A percentile compares a stretch with the other conserved stretches of the same genome.
Evolutionary conservation across 2,797 vertebrate species (phyloP).

Genomic region (Danio choprae): DNA sequence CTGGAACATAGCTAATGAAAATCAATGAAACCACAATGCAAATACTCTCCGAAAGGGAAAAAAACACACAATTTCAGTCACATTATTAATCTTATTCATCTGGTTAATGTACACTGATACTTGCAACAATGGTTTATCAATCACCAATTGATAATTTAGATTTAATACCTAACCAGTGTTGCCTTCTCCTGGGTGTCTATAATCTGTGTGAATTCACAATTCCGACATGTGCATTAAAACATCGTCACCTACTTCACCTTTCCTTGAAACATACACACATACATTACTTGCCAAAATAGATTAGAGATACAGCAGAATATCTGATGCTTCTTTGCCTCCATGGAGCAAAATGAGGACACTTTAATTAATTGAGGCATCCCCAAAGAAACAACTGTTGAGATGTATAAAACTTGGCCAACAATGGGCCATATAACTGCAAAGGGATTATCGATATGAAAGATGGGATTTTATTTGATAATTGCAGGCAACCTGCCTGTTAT

Average conservation of each 20-base stretch:
- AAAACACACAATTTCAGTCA: constrained; percentile 31
- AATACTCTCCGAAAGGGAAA: constrained; percentile 34
- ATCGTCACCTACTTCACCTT: too few species aligned
- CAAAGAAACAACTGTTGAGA: not conserved
- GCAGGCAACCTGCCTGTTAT: constrained; percentile 40
- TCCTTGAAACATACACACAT: too few species aligned
- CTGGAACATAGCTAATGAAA: constrained; percentile 51
- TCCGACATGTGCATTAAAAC: too few species aligned
- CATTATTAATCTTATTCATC: too few species aligned
- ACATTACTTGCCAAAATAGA: too few species aligned
- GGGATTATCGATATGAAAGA: constrained; percentile 35
- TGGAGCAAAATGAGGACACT: not conserved
- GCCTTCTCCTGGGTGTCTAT: too few species aligned
- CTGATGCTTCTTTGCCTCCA: not conserved
- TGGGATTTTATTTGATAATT: constrained; percentile 49
- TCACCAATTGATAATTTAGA: too few species aligned
- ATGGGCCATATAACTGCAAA: constrained; percentile 24
- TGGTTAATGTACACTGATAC: too few species aligned
- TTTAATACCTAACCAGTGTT: constrained; percentile 6
- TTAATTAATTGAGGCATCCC: not conserved
- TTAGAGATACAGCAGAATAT: too few species aligned
- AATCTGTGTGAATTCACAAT: too few species aligned
- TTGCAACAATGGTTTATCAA: too few species aligned
- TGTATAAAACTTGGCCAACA: constrained; percentile 16
- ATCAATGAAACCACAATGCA: constrained; percentile 45